phyloP scores from a whole-genome alignment of 2,797 vertebrate genomes.

The Acanthopagrus latus region DNA sequence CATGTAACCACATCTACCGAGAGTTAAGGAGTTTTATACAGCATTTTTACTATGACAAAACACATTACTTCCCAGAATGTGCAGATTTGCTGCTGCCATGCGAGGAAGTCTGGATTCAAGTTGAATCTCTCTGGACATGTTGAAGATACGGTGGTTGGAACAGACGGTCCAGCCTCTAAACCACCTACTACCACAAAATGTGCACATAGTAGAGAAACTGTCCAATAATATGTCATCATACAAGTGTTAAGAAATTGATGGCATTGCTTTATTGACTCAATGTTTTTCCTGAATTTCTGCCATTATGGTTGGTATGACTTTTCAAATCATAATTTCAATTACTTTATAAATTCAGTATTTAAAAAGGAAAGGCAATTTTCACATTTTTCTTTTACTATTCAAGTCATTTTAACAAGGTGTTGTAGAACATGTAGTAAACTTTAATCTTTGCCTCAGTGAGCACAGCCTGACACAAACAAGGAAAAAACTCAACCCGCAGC shows the following conservation, averaged over 20 bases:
- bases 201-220: neutral
- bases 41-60: neutral
- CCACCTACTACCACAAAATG: too few species aligned
- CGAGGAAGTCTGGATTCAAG: neutral
- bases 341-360: too few species aligned
- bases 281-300: too few species aligned
- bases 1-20: neutral
- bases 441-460: slow-evolving; percentile 30
- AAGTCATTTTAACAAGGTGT: neutral
- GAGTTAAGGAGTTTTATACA: neutral
- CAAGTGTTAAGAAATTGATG: too few species aligned
- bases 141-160: neutral
- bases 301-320: too few species aligned
- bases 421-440: slow-evolving; percentile 7
- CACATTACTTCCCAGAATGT: neutral
- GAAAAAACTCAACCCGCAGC: slow-evolving; percentile 56
- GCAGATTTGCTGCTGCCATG: neutral
- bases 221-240: neutral
- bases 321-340: too few species aligned
- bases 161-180: neutral
- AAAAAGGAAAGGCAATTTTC: neutral
- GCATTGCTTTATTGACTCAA: too few species aligned
- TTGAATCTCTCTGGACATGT: neutral
- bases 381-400: neutral
- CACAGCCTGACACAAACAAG: slow-evolving; percentile 32